Base-by-base conservation (phyloP, 2,113 vertebrate genomes). In the Collichthys lucidus region DNA sequence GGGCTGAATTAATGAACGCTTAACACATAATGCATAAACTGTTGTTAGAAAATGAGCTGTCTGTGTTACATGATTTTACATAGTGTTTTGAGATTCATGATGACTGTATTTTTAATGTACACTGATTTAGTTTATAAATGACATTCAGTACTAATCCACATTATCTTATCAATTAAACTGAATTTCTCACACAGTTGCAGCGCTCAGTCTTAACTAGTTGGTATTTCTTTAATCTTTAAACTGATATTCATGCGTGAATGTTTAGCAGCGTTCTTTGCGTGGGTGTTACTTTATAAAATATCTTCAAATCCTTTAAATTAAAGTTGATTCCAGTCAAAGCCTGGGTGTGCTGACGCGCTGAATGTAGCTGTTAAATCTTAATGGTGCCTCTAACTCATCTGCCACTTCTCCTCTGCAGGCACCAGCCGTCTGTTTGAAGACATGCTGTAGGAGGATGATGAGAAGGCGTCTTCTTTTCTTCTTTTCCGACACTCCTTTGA, bases 391-490 rank as follows among this genome's bases (percentile, higher is more conserved):
- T 22, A 49, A 68, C 31, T 55, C 22, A 24, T 57, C 11, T 63
- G 1, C 65, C 6, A 10, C 14, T 24, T 69, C 26, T 80, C 19
- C 0, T 57, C 52, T 60, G 15, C 44, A 65, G 65, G 55, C 65
- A 9, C 46, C 16, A 40, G 44, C 44, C 19, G 60, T 42, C 42
- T 49, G 68, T 77, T 11, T 59, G 55, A 72, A 83, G 74, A 75
- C 69, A 10, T 7, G 19, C 1, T 6, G 49, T 10, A 49, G 50
- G 16, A n/a, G 5, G 76, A 79, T 52, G 74, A 88, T 83, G 82
- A 86, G 53, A 86, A 63, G 63, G 56, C 29, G 20, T 55, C 44
- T n/a, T 77, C 67, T 55, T 60, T 1, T 69, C 52, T 68, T 46
- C 52, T 31, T 40, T 40, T 40, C 35, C 35, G 35, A 40, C 35